These are phyloP conservation scores for Brachionus plicatilis DNA, from an alignment of 1,140 invertebrate genomes.

Conservation along the genomic window DNA sequence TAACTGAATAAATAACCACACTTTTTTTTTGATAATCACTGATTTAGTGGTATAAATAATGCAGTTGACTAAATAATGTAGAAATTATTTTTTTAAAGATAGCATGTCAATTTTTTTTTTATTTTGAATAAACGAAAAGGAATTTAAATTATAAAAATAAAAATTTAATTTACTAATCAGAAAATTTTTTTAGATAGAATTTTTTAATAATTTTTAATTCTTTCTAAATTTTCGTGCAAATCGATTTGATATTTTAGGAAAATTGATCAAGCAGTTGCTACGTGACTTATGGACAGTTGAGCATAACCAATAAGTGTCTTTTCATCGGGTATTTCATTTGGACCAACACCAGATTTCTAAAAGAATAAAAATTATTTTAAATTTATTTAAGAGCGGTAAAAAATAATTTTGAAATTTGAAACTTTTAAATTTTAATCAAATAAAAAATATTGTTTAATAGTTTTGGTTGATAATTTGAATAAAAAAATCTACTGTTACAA, in stretches of 20 bases:
- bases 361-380: constrained; percentile 48
- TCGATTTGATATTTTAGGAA: neutral
- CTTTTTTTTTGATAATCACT: no score
- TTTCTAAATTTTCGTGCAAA: neutral
- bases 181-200: neutral
- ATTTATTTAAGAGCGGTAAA: neutral
- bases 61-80: no score
- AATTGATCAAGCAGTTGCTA: neutral
- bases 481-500: no score
- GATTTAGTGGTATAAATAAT: no score
- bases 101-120: neutral
- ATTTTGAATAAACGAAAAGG: neutral
- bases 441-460: no score
- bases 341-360: constrained; percentile 73
- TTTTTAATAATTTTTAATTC: neutral
- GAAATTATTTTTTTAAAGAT: neutral
- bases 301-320: constrained; percentile 90
- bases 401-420: neutral
- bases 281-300: constrained; percentile 72
- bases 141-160: neutral
- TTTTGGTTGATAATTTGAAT: no score
- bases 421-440: no score
- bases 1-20: no score
- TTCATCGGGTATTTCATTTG: constrained; percentile 81
- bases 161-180: neutral